Base-by-base conservation (phyloP, 2,113 vertebrate genomes). In the Vidua chalybeata region DNA sequence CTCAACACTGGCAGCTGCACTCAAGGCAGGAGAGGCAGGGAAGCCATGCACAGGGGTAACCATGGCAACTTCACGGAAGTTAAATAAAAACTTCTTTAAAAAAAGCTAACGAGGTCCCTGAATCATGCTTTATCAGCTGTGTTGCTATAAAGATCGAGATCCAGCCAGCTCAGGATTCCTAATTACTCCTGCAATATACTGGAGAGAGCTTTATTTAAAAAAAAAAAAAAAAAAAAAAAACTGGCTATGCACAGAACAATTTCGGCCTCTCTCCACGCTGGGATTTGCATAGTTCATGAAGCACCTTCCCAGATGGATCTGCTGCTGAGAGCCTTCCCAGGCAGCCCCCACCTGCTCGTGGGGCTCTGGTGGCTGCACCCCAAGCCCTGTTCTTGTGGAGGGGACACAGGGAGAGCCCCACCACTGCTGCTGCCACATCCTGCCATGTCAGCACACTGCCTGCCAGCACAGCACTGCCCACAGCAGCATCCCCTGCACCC, bases 31-130 rank as follows among this genome's bases (percentile, higher is more conserved):
- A 81, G 93, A 96, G 80, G 94, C 91, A 91, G 59, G 62, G 94
- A 90, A 95, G 86, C 92, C 77, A 88, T 84, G 88, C 96, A 90
- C 91, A 95, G 72, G 72, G 43, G 98, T 98, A 97, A 98, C 98
- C 98, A 98, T 97, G 97, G 98, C 97, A 98, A 98, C 97, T 93
- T 83, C 82, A 75, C 75, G 87, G 94, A 97, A 97, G 95, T 97
- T 97, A 95, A 95, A 97, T 97, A 97, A 97, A 97, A 97, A 97
- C 96, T 96, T 93, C 89, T 96, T 83, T 90, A 96, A 97, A 97
- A 97, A 97, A 92, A 96, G 96, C 87, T 95, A 93, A 95, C 87
- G 77, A 97, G 97, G 95, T 95, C 95, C 96, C 96, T 93, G 92
- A 97, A 87, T 94, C 91, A 95, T 84, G 92, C 94, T 87, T 87